Conservation (phyloP, 92 coral and sea anemone genomes). For the Metridium senile region DNA sequence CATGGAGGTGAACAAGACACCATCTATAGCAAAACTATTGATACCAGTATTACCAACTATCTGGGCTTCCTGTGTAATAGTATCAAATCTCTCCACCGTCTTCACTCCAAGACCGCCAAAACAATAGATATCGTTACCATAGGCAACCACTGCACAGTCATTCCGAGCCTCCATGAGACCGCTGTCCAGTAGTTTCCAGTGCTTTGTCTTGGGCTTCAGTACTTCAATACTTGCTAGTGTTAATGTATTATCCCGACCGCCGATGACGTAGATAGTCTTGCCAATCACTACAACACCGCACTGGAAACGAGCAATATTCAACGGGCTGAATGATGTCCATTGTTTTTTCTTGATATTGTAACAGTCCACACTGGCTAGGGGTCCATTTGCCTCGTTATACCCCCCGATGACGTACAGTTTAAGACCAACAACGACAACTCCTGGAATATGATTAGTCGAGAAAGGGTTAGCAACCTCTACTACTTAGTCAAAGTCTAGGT, state of each 20-base stretch:
- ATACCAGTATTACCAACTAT: constrained; percentile 68
- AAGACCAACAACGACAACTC: constrained; percentile 55
- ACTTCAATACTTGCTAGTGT: constrained; percentile 72
- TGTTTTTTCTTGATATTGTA: constrained; percentile 67
- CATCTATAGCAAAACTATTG: constrained; percentile 72
- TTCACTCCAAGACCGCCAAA: constrained; percentile 91
- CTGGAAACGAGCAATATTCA: constrained; percentile 71
- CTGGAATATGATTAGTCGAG: constrained; percentile 27
- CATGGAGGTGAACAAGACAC: constrained; percentile 69
- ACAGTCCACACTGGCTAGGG: constrained; percentile 75
- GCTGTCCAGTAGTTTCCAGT: constrained; percentile 38
- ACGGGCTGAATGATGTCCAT: constrained; percentile 67
- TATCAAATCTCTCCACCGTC: constrained; percentile 69
- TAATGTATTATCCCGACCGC: constrained; percentile 84
- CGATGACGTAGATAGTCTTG: constrained; percentile 68
- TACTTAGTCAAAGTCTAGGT: too few relatives aligned
- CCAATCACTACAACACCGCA: constrained; percentile 54
- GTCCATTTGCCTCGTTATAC: constrained; percentile 65
- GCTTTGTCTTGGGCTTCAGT: constrained; percentile 66
- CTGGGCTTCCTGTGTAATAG: constrained; percentile 62
- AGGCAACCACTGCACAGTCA: constrained; percentile 80
- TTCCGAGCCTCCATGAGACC: constrained; percentile 75
- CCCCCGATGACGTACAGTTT: constrained; percentile 97
- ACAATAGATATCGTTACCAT: constrained; percentile 65
- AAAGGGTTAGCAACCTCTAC: too few relatives aligned